phyloP scores from a whole-genome alignment of 1,140 invertebrate species.

The Bombus consobrinus region DNA sequence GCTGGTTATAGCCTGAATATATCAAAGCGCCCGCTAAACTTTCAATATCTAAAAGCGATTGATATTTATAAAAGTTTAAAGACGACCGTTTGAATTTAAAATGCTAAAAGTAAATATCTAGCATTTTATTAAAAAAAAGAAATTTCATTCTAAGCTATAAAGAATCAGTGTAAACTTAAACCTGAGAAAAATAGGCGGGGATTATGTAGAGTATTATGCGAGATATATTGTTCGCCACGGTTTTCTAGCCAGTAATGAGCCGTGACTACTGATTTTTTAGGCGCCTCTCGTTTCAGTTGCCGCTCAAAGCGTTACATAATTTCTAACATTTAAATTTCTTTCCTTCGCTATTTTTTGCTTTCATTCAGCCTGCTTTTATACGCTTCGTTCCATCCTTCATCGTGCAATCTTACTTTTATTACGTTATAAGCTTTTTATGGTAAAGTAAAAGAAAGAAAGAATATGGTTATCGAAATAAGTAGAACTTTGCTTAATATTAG shows the following conservation, averaged over 20 bases:
- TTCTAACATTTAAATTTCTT: background rate
- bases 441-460: background rate
- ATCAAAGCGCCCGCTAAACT: no score
- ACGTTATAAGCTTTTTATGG: background rate
- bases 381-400: no score
- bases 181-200: no score
- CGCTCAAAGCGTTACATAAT: background rate
- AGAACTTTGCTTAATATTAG: background rate
- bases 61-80: background rate
- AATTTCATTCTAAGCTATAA: background rate
- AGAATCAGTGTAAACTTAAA: background rate
- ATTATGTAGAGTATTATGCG: no score
- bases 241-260: background rate
- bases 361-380: background rate
- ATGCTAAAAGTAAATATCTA: no score
- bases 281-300: background rate
- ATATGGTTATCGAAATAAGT: background rate
- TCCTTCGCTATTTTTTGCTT: no score
- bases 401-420: background rate
- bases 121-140: background rate
- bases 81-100: background rate
- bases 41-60: background rate
- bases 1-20: background rate
- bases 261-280: conserved; percentile 15
- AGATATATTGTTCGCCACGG: background rate